These are phyloP conservation scores for Drosophila sordidula DNA, from an alignment of 2,888 invertebrate genomes.

Conservation along the genomic window DNA sequence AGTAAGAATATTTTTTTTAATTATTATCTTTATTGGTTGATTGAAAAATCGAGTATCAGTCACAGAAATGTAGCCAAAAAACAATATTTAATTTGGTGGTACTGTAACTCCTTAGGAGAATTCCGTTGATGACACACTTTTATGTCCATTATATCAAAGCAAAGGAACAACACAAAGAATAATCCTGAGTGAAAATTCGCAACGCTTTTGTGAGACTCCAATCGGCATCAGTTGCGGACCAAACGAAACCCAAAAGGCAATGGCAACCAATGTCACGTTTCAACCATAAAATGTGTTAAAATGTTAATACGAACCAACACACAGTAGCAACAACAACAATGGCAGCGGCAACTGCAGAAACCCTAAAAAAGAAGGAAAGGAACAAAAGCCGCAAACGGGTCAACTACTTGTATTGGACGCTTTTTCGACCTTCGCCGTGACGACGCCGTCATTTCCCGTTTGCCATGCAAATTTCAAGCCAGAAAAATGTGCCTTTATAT, in stretches of 20 bases:
- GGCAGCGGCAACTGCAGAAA: conserved; percentile 8
- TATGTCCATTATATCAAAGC: conserved; percentile 1
- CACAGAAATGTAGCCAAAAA: no score
- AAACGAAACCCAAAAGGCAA: conserved; percentile 11
- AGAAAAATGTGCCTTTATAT: conserved; percentile 40
- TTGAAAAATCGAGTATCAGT: no score
- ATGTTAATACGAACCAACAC: conserved; percentile 53
- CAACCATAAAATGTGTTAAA: conserved; percentile 66
- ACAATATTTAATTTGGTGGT: not conserved
- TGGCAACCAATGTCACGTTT: conserved; percentile 69
- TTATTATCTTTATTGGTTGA: no score
- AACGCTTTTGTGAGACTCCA: conserved; percentile 15
- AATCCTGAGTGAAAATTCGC: conserved; percentile 9
- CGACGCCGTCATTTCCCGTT: conserved; percentile 14
- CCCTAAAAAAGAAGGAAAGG: conserved; percentile 20
- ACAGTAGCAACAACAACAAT: conserved; percentile 13
- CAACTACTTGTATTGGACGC: conserved; percentile 29
- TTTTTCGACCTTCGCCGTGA: conserved; percentile 17
- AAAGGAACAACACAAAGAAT: conserved; percentile 22
- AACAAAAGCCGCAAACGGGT: conserved; percentile 37
- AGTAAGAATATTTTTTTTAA: no score
- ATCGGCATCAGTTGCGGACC: conserved; percentile 11
- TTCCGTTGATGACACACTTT: no score
- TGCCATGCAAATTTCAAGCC: conserved; percentile 56
- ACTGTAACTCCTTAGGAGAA: no score